Evolutionary conservation across 2,888 invertebrate species (phyloP).

Genomic region (Drosophila cognata): DNA sequence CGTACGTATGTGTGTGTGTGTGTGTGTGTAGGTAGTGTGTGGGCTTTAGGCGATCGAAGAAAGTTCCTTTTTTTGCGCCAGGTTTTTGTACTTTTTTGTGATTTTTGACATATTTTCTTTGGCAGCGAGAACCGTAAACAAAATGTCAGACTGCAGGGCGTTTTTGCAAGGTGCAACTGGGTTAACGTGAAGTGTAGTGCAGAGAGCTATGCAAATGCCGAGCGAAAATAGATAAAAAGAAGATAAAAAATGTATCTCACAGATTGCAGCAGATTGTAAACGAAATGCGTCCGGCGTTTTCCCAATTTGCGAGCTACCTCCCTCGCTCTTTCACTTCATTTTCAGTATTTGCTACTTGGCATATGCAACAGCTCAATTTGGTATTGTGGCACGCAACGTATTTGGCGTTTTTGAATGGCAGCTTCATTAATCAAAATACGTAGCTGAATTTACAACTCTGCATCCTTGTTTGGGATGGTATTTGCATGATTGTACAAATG

Average conservation of each 20-base stretch:
- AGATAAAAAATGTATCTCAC: constrained; percentile 41
- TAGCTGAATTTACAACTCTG: constrained; percentile 29
- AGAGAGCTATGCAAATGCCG: constrained; percentile 68
- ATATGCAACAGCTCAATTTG: constrained; percentile 76
- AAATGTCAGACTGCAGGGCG: constrained; percentile 51
- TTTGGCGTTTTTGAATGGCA: constrained; percentile 69
- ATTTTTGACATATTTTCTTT: constrained; percentile 80
- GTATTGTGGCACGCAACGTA: constrained; percentile 43
- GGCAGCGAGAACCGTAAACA: constrained; percentile 60
- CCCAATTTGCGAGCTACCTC: constrained; percentile 57
- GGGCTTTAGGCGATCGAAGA: constrained; percentile 66
- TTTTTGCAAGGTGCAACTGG: constrained; percentile 64
- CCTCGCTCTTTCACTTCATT: background rate
- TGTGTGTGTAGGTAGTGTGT: constrained; percentile 9
- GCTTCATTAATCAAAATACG: constrained; percentile 76
- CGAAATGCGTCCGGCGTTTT: constrained; percentile 62
- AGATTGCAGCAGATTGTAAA: constrained; percentile 58
- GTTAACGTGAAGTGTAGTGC: constrained; percentile 53
- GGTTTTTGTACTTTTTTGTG: constrained; percentile 40
- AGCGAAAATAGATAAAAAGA: constrained; percentile 30
- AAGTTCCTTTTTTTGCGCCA: constrained; percentile 29
- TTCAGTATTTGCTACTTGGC: constrained; percentile 2
- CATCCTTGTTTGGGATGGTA: background rate
- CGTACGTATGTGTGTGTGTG: background rate
- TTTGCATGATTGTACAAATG: constrained; percentile 6